Conservation (phyloP, 2,113 vertebrate genomes). For the Pangasianodon gigas region DNA sequence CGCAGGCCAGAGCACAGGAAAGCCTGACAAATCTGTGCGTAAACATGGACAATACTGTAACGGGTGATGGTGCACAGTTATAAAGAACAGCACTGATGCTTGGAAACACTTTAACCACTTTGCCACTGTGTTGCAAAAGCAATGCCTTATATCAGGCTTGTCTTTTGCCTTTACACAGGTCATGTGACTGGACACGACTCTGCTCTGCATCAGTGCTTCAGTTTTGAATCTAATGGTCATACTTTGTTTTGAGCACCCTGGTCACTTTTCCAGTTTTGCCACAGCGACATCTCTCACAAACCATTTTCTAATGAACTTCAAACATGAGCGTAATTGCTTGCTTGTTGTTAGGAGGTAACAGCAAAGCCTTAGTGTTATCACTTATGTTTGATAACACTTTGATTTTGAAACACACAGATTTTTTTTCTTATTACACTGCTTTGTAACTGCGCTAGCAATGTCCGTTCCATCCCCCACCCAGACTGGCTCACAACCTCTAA, state of each 20-base stretch:
- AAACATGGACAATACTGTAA: neutral
- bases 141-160: neutral
- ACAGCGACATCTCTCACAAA: neutral
- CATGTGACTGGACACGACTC: neutral
- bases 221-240: neutral
- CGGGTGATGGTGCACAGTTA: neutral
- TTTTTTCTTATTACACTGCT: neutral
- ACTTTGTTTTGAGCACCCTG: neutral
- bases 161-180: neutral
- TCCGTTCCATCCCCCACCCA: neutral
- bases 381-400: neutral
- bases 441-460: neutral
- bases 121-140: neutral
- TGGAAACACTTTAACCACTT: neutral
- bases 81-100: slow-evolving; percentile 5
- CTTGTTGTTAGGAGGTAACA: neutral
- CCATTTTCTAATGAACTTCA: neutral
- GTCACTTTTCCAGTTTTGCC: neutral
- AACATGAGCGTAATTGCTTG: neutral
- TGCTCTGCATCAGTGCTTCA: neutral
- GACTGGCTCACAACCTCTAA: neutral
- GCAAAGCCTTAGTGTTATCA: neutral
- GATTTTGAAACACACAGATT: too few relatives aligned
- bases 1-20: neutral
- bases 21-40: neutral